Evolutionary conservation across 2,888 invertebrate species (phyloP).

Genomic region (Bimastos eiseni): DNA sequence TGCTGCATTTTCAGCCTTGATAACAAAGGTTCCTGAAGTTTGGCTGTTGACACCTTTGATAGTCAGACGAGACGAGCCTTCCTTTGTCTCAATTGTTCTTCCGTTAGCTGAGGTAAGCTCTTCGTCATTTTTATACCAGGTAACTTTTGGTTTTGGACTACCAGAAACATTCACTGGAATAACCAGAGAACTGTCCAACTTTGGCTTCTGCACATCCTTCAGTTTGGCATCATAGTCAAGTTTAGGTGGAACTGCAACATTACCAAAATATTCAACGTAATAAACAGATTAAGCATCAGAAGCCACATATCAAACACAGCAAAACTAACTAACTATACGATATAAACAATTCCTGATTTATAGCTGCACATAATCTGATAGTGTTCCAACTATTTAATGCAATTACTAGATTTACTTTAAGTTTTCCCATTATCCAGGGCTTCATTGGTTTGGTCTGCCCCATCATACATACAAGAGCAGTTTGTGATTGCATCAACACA

Average conservation of each 20-base stretch:
- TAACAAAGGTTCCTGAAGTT: conserved; percentile 85
- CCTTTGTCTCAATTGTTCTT: conserved; percentile 40
- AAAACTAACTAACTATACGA: neutral
- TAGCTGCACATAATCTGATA: too few species aligned
- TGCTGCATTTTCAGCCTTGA: conserved; percentile 77
- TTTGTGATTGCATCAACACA: too few species aligned
- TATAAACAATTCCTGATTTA: neutral
- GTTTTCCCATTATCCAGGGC: too few species aligned
- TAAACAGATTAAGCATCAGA: neutral
- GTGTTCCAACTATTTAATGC: too few species aligned
- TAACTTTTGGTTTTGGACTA: conserved; percentile 42
- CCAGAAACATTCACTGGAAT: conserved; percentile 42
- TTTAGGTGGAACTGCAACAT: conserved; percentile 34
- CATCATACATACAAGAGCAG: too few species aligned
- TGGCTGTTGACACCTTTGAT: conserved; percentile 69
- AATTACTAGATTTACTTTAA: too few species aligned
- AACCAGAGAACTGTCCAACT: conserved; percentile 36
- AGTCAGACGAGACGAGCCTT: conserved; percentile 39
- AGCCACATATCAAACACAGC: neutral
- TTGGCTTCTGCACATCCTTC: conserved; percentile 35
- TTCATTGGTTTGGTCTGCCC: too few species aligned
- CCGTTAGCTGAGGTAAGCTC: conserved; percentile 24
- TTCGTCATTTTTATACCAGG: conserved; percentile 41
- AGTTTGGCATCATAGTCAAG: conserved; percentile 40
- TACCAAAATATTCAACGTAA: neutral